Evolutionary conservation across 2,797 vertebrate genomes (phyloP), one percentile per base, ranked within the genome.

Genomic region (Yasuhikotakia modesta): DNA sequence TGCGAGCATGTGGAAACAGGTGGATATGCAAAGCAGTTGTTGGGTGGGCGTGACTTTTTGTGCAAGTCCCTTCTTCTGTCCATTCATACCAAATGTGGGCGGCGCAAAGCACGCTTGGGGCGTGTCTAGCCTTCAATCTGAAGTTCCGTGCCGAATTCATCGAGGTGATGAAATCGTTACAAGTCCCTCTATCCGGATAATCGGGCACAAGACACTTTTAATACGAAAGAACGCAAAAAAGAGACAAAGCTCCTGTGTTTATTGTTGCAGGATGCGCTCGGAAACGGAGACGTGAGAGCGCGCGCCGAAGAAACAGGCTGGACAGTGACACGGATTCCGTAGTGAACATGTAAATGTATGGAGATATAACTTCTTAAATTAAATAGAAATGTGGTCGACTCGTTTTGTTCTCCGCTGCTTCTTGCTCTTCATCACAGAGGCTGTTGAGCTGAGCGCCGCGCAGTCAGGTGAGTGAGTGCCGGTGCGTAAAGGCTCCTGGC

Each of bases 391-490:
- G 92, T 91, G 90, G 88, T 90, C 68, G 58, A 17, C 32, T 71
- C 48, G 91, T 81, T 76, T 80, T 67, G 83, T 80, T 21, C 67
- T 66, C 71, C 24, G 79, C 71, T 77, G 71, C 63, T 88, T 85
- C 83, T 80, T 90, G 77, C 45, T 65, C 58, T 55, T 65, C 32
- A 6, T n/a, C 17, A 21, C 43, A 35, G 79, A 73, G 83, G 24
- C 83, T 81, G 82, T 91, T 86, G 80, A 86, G 71, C 85, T 79
- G 77, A 86, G 88, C 76, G 85, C 86, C 7, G 83, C 90, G 21
- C 92, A 93, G 81, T 91, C 92, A 91, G 92, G 92, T 93, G 88
- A 92, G 90, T 89, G 67, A 70, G 30, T 21, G 10, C 55, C 69
- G 35, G 73, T 71, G 81, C 81, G 81, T 48, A 64, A 79, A 78